Evolutionary conservation across 2,113 vertebrate genomes (phyloP).

Genomic region (Melozone crissalis): DNA sequence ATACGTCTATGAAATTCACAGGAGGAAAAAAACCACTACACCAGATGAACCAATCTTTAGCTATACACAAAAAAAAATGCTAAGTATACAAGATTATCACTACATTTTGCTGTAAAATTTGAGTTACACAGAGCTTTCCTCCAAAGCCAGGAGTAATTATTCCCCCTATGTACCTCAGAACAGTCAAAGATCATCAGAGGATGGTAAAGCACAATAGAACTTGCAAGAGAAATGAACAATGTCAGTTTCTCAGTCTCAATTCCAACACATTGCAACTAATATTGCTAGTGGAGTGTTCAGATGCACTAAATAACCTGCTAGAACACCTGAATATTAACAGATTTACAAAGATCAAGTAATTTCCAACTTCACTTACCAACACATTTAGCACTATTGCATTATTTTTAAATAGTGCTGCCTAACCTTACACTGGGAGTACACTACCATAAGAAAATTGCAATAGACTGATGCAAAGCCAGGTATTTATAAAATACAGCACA

Average conservation of each 20-base stretch:
- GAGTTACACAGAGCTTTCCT: neutral
- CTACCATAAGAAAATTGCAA: neutral
- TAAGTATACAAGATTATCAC: neutral
- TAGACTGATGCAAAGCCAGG: neutral
- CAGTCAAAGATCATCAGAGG: neutral
- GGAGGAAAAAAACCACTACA: neutral
- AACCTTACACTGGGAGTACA: neutral
- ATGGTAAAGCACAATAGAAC: neutral
- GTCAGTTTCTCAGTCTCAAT: neutral
- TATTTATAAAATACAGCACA: neutral
- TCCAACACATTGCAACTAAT: neutral
- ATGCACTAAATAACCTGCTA: neutral
- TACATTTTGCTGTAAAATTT: neutral
- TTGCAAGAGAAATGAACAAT: neutral
- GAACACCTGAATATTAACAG: neutral
- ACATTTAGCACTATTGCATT: neutral
- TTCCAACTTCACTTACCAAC: neutral
- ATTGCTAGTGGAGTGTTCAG: neutral
- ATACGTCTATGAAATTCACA: neutral
- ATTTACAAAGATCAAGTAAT: neutral
- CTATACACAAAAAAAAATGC: fast-evolving
- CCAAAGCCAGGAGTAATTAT: neutral
- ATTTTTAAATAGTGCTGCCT: neutral
- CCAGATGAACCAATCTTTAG: neutral
- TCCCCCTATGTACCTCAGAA: neutral